phyloP scores from a whole-genome alignment of 2,113 vertebrate genomes.

The Philantomba maxwellii region DNA sequence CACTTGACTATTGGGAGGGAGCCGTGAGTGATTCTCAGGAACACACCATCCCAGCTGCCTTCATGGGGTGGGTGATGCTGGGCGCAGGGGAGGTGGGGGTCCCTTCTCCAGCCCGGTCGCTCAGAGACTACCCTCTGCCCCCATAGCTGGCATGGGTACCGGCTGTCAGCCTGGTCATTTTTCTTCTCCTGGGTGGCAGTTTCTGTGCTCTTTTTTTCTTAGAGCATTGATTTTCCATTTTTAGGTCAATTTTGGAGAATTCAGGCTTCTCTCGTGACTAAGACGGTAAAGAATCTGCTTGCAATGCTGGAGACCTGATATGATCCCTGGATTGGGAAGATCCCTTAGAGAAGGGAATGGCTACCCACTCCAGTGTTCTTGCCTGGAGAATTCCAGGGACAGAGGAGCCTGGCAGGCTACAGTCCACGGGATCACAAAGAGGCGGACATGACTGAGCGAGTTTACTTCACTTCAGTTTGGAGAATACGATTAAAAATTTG shows the following conservation, averaged over 20 bases:
- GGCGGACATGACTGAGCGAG: neutral
- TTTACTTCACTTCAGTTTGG: neutral
- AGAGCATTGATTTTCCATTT: neutral
- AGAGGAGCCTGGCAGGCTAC: neutral
- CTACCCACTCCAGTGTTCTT: neutral
- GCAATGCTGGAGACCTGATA: neutral
- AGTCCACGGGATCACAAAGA: neutral
- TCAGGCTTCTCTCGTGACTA: neutral
- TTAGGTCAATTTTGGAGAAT: neutral
- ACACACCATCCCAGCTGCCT: neutral
- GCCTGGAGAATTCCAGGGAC: neutral
- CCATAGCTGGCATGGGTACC: neutral
- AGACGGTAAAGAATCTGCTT: neutral
- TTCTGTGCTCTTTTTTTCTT: neutral
- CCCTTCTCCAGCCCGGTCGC: neutral
- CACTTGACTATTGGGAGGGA: neutral
- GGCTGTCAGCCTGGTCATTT: rapidly evolving
- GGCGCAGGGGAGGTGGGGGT: rapidly evolving
- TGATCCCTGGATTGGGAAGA: neutral
- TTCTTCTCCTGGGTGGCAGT: neutral
- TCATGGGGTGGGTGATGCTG: rapidly evolving
- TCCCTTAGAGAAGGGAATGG: neutral
- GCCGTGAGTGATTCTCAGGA: neutral
- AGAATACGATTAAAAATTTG: neutral
- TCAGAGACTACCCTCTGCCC: rapidly evolving